Evolutionary conservation across 2,888 invertebrate genomes (phyloP).

Genomic region (Rotaria magnacalcarata): DNA sequence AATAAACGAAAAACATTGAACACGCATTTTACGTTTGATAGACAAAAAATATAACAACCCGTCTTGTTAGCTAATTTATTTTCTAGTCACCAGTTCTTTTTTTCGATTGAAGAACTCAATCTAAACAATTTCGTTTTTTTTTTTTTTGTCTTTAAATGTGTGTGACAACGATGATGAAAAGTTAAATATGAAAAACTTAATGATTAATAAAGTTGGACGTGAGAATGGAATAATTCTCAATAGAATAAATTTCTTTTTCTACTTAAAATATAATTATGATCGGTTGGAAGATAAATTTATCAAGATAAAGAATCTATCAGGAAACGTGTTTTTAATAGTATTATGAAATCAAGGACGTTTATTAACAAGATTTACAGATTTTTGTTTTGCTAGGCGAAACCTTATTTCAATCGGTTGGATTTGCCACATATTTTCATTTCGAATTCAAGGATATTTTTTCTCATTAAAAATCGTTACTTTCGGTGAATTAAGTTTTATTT

Average conservation of each 20-base stretch:
- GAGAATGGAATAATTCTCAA: background rate
- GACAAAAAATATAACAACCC: background rate
- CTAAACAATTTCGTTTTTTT: background rate
- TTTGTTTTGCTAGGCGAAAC: too few relatives aligned
- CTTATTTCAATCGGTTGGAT: too few relatives aligned
- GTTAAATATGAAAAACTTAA: background rate
- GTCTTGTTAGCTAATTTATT: background rate
- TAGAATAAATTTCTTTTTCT: background rate
- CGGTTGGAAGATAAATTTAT: too few relatives aligned
- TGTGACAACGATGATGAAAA: background rate
- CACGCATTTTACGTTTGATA: background rate
- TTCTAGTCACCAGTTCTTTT: background rate
- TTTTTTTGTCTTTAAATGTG: slow-evolving; percentile 4
- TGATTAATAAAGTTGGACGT: background rate
- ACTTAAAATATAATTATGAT: too few relatives aligned
- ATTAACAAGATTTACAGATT: too few relatives aligned
- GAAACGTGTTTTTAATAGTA: too few relatives aligned
- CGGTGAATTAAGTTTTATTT: too few relatives aligned
- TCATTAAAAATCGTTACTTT: too few relatives aligned
- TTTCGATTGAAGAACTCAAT: background rate
- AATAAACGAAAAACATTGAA: slow-evolving; percentile 45
- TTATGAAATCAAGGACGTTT: too few relatives aligned
- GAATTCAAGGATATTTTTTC: too few relatives aligned
- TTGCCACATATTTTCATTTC: too few relatives aligned
- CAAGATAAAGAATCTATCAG: too few relatives aligned